These are phyloP conservation scores for Baronia brevicornis DNA, from an alignment of 2,888 invertebrate species.

Conservation along the genomic window DNA sequence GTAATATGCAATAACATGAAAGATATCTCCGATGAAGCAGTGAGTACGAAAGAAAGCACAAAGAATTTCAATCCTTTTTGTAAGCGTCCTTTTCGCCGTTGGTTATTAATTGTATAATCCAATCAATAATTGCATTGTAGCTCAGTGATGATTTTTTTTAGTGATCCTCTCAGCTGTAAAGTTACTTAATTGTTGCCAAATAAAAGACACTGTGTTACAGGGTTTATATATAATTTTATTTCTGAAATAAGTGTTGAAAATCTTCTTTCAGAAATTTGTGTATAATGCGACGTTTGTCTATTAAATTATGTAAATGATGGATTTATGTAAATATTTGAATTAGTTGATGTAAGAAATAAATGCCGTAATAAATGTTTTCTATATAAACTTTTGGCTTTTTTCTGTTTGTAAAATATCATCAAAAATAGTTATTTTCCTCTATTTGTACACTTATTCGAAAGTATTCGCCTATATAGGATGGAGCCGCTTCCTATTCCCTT, in stretches of 20 bases:
- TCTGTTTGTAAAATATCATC: constrained; percentile 5
- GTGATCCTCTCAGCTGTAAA: constrained; percentile 26
- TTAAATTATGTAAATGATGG: constrained; percentile 21
- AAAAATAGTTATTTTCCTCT: neutral
- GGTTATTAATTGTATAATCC: too few relatives aligned
- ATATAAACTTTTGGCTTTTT: constrained; percentile 21
- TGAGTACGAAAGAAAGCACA: too few relatives aligned
- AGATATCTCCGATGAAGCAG: too few relatives aligned
- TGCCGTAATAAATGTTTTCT: constrained; percentile 51
- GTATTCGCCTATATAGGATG: too few relatives aligned
- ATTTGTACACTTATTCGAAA: too few relatives aligned
- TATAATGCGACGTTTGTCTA: constrained; percentile 16
- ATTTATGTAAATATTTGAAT: constrained; percentile 44
- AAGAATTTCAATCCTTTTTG: too few relatives aligned
- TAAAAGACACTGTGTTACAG: constrained; percentile 15
- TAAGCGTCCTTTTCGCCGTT: too few relatives aligned
- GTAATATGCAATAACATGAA: too few relatives aligned
- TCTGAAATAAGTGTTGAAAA: constrained; percentile 15
- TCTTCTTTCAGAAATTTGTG: constrained; percentile 18
- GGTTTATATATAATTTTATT: constrained; percentile 13
- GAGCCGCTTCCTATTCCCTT: too few relatives aligned
- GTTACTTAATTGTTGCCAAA: constrained; percentile 43
- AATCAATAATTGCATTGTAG: too few relatives aligned
- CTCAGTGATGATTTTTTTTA: too few relatives aligned
- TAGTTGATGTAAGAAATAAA: constrained; percentile 48